Base-by-base conservation (phyloP, 2,113 vertebrate genomes). In the Potamarius usumacintae region DNA sequence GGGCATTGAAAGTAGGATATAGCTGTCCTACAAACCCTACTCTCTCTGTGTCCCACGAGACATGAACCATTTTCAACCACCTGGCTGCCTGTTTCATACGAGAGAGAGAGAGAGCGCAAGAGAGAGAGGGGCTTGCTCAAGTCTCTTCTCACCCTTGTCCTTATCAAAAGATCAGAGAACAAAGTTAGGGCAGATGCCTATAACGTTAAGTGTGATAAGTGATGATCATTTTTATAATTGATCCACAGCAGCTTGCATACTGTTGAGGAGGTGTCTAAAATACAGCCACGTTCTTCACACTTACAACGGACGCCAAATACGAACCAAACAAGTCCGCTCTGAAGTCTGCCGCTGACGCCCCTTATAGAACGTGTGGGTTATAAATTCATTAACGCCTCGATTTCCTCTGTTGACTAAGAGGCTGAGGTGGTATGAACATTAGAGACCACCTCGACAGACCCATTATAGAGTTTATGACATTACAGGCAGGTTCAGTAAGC, bases 1-100 rank as follows among this genome's bases (percentile, higher is more conserved):
- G 95, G 95, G 87, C 95, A 95, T 82, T 90, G 94, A 95, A 96
- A 95, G 94, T 96, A 95, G 95, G 94, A 96, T 96, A 94, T 92
- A 85, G 93, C 94, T 95, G 95, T 94, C 95, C 95, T 95, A 96
- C 93, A 96, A 95, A 95, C 94, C 93, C 84, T 89, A 72, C 88
- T 80, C 88, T 83, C 83, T 86, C 81, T 85, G 53, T 77, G 62
- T 87, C 95, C 91, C 94, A 55, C 17, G 95, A 95, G 95, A 95
- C 92, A 48, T 94, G 95, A 94, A 94, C 95, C 93, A 96, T 94
- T 95, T 96, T 93, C 94, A 93, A 92, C 94, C 94, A 95, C 91
- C 94, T 95, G 93, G 92, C 92, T 89, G 90, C 89, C 85, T 50
- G 89, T 34, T 62, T 92, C 80, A 67, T 84, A 63, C 34, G 48